Evolutionary conservation across 2,797 vertebrate species (phyloP).

Genomic region (Carapus acus): DNA sequence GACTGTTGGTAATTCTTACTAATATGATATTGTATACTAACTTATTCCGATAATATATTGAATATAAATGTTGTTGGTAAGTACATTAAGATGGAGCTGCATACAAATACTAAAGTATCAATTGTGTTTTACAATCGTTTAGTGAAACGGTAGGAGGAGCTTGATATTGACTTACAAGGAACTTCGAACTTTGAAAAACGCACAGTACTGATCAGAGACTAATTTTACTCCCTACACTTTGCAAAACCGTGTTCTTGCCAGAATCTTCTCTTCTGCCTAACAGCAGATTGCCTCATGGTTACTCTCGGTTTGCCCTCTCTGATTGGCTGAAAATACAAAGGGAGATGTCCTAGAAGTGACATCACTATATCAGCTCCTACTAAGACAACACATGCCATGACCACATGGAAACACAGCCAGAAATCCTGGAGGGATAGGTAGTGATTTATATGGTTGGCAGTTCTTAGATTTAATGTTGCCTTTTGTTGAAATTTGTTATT

Average conservation of each 20-base stretch:
- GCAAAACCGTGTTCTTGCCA: constrained; percentile 55
- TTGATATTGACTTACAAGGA: constrained; percentile 24
- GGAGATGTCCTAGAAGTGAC: constrained; percentile 47
- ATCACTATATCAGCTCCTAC: constrained; percentile 36
- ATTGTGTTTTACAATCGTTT: no score
- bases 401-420: constrained; percentile 37
- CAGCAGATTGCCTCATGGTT: constrained; percentile 55
- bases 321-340: constrained; percentile 54
- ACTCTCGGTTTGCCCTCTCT: constrained; percentile 34
- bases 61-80: no score
- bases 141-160: constrained; percentile 13
- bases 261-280: constrained; percentile 60
- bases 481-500: no score
- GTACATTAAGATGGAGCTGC: no score
- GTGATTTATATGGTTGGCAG: no score
- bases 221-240: constrained; percentile 43
- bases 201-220: constrained; percentile 52
- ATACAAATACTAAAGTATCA: no score
- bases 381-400: constrained; percentile 36
- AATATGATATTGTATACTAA: no score
- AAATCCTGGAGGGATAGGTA: no score
- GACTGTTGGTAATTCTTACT: no score
- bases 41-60: no score
- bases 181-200: constrained; percentile 51
- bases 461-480: no score